Conservation (phyloP, 2,888 invertebrate genomes). For the Allacma fusca region DNA sequence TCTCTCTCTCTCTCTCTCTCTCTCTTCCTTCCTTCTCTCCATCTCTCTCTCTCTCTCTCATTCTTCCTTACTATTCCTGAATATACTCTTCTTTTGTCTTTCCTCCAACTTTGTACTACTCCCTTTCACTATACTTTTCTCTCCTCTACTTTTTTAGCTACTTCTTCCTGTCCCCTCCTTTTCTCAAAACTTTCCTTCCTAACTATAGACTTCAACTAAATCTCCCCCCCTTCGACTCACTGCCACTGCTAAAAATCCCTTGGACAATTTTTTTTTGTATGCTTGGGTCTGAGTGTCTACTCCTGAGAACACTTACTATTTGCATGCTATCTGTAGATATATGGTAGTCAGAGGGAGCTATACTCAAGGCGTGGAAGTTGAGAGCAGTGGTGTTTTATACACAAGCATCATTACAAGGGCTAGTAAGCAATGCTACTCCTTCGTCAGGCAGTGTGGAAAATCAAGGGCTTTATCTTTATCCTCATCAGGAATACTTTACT, state of each 20-base stretch:
- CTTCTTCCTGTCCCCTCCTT: not conserved
- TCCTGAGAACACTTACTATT: too few relatives aligned
- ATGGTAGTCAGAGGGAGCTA: too few relatives aligned
- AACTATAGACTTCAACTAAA: too few relatives aligned
- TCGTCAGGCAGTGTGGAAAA: not conserved
- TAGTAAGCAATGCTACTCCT: not conserved
- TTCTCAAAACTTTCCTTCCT: slow-evolving; percentile 10
- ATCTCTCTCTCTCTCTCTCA: not conserved
- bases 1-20: not conserved
- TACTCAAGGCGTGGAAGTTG: too few relatives aligned
- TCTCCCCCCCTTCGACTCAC: too few relatives aligned
- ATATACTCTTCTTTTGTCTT: slow-evolving; percentile 16
- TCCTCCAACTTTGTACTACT: slow-evolving; percentile 24
- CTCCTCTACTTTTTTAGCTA: slow-evolving; percentile 2
- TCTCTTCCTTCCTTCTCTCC: not conserved
- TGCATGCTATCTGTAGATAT: too few relatives aligned
- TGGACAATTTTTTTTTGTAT: too few relatives aligned
- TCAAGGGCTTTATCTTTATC: not conserved
- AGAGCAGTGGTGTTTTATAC: too few relatives aligned
- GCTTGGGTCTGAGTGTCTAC: too few relatives aligned
- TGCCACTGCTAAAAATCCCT: too few relatives aligned
- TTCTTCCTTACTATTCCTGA: not conserved
- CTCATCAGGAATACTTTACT: not conserved
- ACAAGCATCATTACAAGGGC: too few relatives aligned
- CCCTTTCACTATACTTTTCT: slow-evolving; percentile 7